Percentiles rank a stretch among this genome's conserved stretches.
phyloP scores from a whole-genome alignment of 2,113 vertebrate species.

The Eudyptes chrysolophus region DNA sequence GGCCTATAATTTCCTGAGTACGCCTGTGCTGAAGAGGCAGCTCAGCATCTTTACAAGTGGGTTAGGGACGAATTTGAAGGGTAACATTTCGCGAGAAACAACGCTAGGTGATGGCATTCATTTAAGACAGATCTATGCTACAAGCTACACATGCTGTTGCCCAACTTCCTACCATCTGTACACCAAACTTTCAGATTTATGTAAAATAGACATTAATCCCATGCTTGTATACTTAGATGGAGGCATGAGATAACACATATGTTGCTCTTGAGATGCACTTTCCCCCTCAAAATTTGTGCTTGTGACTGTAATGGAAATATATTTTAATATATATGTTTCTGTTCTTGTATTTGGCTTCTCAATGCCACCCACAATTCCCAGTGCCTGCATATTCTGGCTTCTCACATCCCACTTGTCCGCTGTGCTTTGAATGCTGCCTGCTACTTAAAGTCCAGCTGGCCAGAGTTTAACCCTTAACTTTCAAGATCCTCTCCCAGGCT shows the following conservation, averaged over 20 bases:
- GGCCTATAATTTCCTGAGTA: neutral
- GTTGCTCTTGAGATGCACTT: slow-evolving; percentile 10
- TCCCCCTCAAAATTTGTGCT: neutral
- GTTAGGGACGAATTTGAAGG: neutral
- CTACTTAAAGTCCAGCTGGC: neutral
- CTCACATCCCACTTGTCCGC: slow-evolving; percentile 47
- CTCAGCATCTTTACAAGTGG: neutral
- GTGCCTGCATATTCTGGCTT: neutral
- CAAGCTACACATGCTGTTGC: neutral
- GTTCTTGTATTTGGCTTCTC: slow-evolving; percentile 27
- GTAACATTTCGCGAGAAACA: neutral
- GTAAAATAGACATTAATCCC: neutral
- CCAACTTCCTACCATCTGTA: slow-evolving; percentile 41
- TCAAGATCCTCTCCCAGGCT: neutral
- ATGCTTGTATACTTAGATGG: neutral
- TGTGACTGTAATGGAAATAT: slow-evolving; percentile 20
- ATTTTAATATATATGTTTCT: neutral
- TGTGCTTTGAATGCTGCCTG: neutral
- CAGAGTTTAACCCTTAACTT: neutral
- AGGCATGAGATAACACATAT: slow-evolving; percentile 29
- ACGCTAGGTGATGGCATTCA: neutral
- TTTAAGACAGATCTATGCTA: neutral
- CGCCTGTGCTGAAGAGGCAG: neutral
- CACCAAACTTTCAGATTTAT: neutral
- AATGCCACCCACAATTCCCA: slow-evolving; percentile 37